Evolutionary conservation across 1,140 invertebrate species (phyloP), one percentile per base, ranked within the genome.

Genomic region (Lysiphlebus fabarum): DNA sequence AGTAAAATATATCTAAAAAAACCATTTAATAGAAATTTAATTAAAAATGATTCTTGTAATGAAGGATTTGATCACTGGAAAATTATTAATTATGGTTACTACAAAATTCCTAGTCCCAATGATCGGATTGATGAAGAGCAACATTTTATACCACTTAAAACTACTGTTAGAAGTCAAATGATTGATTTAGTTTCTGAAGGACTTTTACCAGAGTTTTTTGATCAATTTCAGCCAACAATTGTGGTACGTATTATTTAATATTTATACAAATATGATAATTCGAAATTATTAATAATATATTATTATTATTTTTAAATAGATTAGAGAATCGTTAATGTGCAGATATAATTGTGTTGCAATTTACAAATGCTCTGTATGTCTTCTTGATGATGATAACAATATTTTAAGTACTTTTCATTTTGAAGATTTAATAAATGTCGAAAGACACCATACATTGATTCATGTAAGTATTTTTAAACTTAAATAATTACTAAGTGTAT

Each of bases 1-100:
- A 72, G 76, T 47, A 9, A 68, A 1, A 73, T 81, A 42, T 77
- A 70, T 65, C 61, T 70, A 6, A 73, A 73, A 11, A 74, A 70
- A 45, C 72, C 77, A 7, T 80, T 81, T 51, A 64, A 68, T 26
- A 75, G 65, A 38, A 82, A 82, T 64, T 63, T 82, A 7, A 37
- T 82, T 17, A 75, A 73, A 56, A 82, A 82, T 67, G 70, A 76
- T 56, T 81, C 71, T 33, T 80, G 77, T 4, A 58, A 71, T 64
- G 6, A 67, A 49, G 70, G 70, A 6, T 1, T 64, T 0, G 64
- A 61, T 7, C 11, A 75, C n/a, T 81, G 80, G 79, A 48, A 54
- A 7, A 63, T 81, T 10, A 2, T n/a, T n/a, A n/a, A n/a, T n/a
- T n/a, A n/a, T n/a, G n/a, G n/a, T n/a, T n/a, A n/a, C n/a, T n/a